Evolutionary conservation across 2,797 vertebrate species (phyloP), one percentile per base, ranked within the genome.

Genomic region (Mallotus villosus): DNA sequence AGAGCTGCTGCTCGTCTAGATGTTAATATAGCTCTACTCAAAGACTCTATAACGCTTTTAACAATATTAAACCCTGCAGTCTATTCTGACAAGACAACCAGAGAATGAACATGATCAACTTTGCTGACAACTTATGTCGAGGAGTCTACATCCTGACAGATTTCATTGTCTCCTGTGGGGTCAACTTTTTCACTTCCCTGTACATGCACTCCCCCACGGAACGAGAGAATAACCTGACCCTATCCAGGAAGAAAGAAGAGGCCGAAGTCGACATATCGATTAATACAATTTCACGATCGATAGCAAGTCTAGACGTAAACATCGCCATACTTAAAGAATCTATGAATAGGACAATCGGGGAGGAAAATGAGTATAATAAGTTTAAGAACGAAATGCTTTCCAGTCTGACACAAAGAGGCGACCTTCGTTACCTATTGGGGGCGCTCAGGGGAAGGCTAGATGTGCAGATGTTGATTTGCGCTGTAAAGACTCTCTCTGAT

Each of bases 401-500:
- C n/a, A 24, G n/a, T 0, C 57, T 21, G 21, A 59, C 24, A 24
- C n/a, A 24, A 1, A 59, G 57, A 59, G 57, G n/a, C 4, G 57
- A 59, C 57, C 57, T 59, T 2, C 21, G n/a, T 24, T 59, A 59
- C 57, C 24, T 59, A 24, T 11, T 59, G 57, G 57, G 57, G 24
- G 57, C 57, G n/a, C 57, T 59, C n/a, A n/a, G 57, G 21, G 57
- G 57, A 17, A 59, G 57, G 21, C 57, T 59, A 8, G 57, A 59
- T 12, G 57, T 59, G n/a, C n/a, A 11, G 16, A 5, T n/a, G n/a
- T 59, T 59, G n/a, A 59, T 59, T 7, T n/a, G n/a, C 16, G n/a
- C 57, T 8, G 57, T 59, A 59, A 59, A 59, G 57, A 59, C 57
- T 59, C 58, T 60, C 21, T 60, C 58, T 60, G 21, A 60, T 24